Percentiles rank a stretch among this genome's conserved stretches.
Conservation (phyloP, 2,888 invertebrate genomes). For the Caenorhabditis macrosperma region DNA sequence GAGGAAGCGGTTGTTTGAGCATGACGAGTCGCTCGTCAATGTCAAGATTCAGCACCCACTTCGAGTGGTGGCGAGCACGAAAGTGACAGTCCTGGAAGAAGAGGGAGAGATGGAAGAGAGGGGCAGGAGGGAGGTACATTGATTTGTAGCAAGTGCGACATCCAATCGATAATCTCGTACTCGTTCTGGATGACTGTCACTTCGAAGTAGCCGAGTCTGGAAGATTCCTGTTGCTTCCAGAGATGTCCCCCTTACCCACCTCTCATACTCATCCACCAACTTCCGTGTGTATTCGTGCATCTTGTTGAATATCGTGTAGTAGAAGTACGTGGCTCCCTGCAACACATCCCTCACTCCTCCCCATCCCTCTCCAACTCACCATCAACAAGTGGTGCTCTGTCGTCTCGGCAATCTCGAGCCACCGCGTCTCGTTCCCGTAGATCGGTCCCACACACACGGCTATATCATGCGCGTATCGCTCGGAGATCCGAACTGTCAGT, state of each 20-base stretch:
- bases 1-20: not conserved
- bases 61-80: conserved; percentile 19
- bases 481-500: not conserved
- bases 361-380: not conserved
- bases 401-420: conserved; percentile 20
- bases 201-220: conserved; percentile 1
- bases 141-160: conserved; percentile 1
- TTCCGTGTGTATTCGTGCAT: conserved; percentile 1
- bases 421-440: conserved; percentile 15
- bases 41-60: conserved; percentile 33
- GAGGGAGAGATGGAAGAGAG: not conserved
- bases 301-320: conserved; percentile 12
- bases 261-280: conserved; percentile 15
- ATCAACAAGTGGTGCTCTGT: conserved; percentile 23
- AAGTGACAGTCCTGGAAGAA: conserved; percentile 27
- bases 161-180: conserved; percentile 8
- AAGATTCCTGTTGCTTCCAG: not conserved
- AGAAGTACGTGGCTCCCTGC: conserved; percentile 16
- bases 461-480: conserved; percentile 5
- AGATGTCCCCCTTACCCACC: not conserved
- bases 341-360: not conserved
- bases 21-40: conserved; percentile 28
- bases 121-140: not conserved
- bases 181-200: conserved; percentile 17
- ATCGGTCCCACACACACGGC: conserved; percentile 21